Evolutionary conservation across 2,797 vertebrate species (phyloP), one percentile per base, ranked within the genome.

Genomic region (Clarias pachynema): DNA sequence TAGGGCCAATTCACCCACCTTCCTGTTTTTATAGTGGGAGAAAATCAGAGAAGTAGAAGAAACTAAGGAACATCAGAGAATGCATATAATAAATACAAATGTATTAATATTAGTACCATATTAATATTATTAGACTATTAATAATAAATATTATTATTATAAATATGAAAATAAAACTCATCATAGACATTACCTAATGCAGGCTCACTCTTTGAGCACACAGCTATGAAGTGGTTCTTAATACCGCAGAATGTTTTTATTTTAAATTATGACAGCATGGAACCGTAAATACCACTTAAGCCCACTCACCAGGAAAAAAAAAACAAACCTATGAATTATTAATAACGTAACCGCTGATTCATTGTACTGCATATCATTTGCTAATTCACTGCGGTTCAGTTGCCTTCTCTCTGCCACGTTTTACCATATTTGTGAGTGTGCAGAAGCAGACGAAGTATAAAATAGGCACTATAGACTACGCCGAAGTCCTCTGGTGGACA

Each of bases 371-470:
- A 59, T 70, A 57, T 82, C 57, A 24, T 59, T 49, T 9, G 22
- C 16, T 49, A 60, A 8, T 60, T 34, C 10, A 8, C 31, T 57
- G 24, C 75, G 18, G 77, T 31, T 18, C 20, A 34, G 49, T 68
- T 80, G 24, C 62, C 60, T 68, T 66, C 37, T 65, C 86, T 53
- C 69, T 84, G 60, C 65, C 63, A 72, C 29, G 12, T 37, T 57
- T 49, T 59, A 79, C 79, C 31, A 73, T 77, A 65, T 34, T 49
- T 82, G 26, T 59, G 40, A 60, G 75, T 77, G n/a, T 85, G 77
- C 37, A 73, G 81, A 73, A 72, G 44, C 34, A 88, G 31, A 53
- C 74, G 83, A 34, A 18, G 77, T 84, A 80, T 81, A n/a, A 86
- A 84, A 60, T 63, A 84, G 62, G 79, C 86, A 62, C 60, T 20